Conservation (phyloP, 1,140 invertebrate genomes). For the Harlomillsia oculata region DNA sequence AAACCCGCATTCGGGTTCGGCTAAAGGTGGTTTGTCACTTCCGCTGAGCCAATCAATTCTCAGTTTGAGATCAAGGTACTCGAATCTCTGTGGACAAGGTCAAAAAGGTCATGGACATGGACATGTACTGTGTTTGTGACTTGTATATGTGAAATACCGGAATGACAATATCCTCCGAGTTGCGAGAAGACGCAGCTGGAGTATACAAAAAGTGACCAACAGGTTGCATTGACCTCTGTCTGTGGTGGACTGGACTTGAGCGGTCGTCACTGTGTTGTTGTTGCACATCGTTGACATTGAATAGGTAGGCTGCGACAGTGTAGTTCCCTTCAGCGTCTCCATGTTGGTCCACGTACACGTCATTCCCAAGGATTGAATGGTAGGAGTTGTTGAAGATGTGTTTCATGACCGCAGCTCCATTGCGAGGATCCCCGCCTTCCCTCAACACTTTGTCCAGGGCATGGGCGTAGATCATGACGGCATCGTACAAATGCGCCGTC, state of each 20-base stretch:
- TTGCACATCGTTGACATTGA: too few species aligned
- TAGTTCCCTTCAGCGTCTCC: constrained; percentile 87
- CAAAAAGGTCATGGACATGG: too few species aligned
- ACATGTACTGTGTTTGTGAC: too few species aligned
- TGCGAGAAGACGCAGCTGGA: background rate
- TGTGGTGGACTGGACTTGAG: too few species aligned
- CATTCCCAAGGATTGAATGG: constrained; percentile 62
- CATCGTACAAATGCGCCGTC: constrained; percentile 78
- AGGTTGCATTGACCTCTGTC: too few species aligned
- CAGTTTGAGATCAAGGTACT: constrained; percentile 50
- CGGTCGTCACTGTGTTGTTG: too few species aligned
- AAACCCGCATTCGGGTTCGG: constrained; percentile 67
- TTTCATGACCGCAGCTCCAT: constrained; percentile 60
- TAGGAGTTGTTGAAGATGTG: constrained; percentile 62
- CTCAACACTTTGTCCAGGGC: constrained; percentile 62
- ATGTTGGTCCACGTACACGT: constrained; percentile 72
- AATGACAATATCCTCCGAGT: too few species aligned
- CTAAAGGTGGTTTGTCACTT: constrained; percentile 48
- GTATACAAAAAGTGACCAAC: constrained; percentile 61
- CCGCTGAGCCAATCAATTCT: constrained; percentile 66
- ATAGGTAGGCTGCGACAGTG: constrained; percentile 70
- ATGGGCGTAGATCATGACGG: constrained; percentile 71
- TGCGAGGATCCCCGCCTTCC: constrained; percentile 55
- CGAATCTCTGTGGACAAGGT: constrained; percentile 45
- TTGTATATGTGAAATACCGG: too few species aligned